Percentiles rank a stretch among this genome's conserved stretches.
Conservation (phyloP, 2,888 invertebrate species). For the Pyrrhosoma nymphula region DNA sequence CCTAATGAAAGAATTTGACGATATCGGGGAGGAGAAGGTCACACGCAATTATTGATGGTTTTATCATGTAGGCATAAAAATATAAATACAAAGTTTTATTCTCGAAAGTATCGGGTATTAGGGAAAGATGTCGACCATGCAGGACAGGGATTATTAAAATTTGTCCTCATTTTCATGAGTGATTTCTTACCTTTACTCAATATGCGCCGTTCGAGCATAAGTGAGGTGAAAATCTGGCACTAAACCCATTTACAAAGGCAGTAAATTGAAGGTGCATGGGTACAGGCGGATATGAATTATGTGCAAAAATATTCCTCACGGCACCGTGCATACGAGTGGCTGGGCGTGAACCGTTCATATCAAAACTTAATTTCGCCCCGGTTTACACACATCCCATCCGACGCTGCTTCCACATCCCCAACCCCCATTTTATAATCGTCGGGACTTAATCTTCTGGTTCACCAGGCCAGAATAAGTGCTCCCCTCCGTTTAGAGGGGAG, state of each 20-base stretch:
- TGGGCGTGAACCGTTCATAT: not conserved
- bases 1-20: too few relatives aligned
- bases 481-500: not conserved
- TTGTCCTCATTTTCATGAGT: too few relatives aligned
- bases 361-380: not conserved
- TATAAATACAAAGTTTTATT: too few relatives aligned
- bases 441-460: not conserved
- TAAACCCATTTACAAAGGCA: not conserved
- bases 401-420: not conserved
- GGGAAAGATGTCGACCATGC: too few relatives aligned
- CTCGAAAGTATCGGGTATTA: too few relatives aligned
- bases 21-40: too few relatives aligned
- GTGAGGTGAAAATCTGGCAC: not conserved
- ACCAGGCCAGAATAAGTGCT: slow-evolving; percentile 7
- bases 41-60: too few relatives aligned
- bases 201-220: not conserved
- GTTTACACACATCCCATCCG: not conserved
- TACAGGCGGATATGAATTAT: not conserved
- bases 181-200: not conserved
- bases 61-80: too few relatives aligned
- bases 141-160: too few relatives aligned
- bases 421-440: not conserved
- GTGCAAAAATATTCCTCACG: not conserved
- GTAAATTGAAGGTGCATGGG: not conserved
- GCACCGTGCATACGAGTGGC: not conserved